Base-by-base conservation (phyloP, 1,140 invertebrate genomes). In the Mizuhopecten yessoensis region DNA sequence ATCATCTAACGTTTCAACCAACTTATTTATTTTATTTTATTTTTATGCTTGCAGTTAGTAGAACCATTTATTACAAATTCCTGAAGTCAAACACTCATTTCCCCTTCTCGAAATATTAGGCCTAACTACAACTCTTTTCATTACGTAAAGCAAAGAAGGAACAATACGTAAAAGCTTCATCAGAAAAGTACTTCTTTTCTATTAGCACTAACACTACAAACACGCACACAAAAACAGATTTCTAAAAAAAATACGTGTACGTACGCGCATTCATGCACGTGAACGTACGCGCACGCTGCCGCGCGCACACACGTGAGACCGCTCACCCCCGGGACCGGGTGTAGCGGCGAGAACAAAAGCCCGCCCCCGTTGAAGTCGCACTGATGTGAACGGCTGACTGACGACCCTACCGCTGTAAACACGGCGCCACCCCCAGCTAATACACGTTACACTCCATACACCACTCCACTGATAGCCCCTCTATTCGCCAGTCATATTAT, bases 271-370 rank as follows among this genome's bases (percentile, higher is more conserved):
- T n/a, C 57, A 75, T 29, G 57, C 57, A n/a, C 57, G 57, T n/a
- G 34, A 0, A 29, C 11, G 45, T 33, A 29, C 86, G 90, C 87
- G 88, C 57, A 86, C 34, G 49, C 87, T 20, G 39, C 29, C n/a
- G 33, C 90, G 34, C 86, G 87, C 49, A 45, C 29, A 39, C 90
- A 57, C 87, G 90, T 75, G 45, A 57, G 29, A 33, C 34, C 86
- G 33, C 33, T 23, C 89, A 87, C 89, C 86, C 86, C 86, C 86
- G 89, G 11, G 57, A 23, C n/a, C 5, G 57, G 57, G 57, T n/a
- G 57, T 75, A 75, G 57, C 57, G 11, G 57, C 57, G 57, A 7
- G 17, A 17, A 75, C 23, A n/a, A 75, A 75, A 75, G n/a, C 23
- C 57, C 57, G 23, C 23, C 57, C 57, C 57, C 34, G 34, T 36